Percentiles rank a stretch among this genome's conserved stretches.
Conservation (phyloP, 2,113 vertebrate genomes). For the Notothenia rossii region DNA sequence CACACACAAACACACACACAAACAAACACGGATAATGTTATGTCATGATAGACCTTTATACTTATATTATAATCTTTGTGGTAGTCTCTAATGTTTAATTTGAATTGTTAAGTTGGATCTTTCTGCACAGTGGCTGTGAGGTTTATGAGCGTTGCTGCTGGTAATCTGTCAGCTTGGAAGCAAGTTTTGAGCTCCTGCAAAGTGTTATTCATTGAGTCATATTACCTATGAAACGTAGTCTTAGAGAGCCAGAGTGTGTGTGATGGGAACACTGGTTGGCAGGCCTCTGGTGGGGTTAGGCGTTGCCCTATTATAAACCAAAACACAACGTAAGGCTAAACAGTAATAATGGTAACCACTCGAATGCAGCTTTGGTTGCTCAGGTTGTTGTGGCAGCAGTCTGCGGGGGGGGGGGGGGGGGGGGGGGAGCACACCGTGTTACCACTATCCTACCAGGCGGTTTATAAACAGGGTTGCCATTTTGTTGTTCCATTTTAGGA, state of each 20-base stretch:
- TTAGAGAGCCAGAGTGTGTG: constrained; percentile 35
- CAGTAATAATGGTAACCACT: constrained; percentile 64
- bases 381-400: constrained; percentile 59
- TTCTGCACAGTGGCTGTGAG: constrained; percentile 12
- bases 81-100: neutral
- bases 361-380: constrained; percentile 47
- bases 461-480: constrained; percentile 51
- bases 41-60: constrained; percentile 30
- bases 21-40: constrained; percentile 29
- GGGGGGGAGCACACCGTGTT: neutral
- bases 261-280: constrained; percentile 52
- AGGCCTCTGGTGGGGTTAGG: constrained; percentile 61
- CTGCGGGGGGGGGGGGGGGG: neutral
- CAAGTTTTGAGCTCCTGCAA: constrained; percentile 37
- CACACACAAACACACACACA: constrained; percentile 38
- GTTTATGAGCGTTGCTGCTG: constrained; percentile 33
- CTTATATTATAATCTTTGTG: neutral
- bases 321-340: constrained; percentile 64
- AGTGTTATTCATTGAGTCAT: constrained; percentile 62
- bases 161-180: constrained; percentile 41
- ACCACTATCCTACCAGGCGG: constrained; percentile 34
- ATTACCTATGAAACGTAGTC: constrained; percentile 64
- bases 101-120: neutral
- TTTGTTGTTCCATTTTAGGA: constrained; percentile 47
- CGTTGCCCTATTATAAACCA: constrained; percentile 72